Conservation (phyloP, 2,888 invertebrate species). For the Hydrotaea diabolus region DNA sequence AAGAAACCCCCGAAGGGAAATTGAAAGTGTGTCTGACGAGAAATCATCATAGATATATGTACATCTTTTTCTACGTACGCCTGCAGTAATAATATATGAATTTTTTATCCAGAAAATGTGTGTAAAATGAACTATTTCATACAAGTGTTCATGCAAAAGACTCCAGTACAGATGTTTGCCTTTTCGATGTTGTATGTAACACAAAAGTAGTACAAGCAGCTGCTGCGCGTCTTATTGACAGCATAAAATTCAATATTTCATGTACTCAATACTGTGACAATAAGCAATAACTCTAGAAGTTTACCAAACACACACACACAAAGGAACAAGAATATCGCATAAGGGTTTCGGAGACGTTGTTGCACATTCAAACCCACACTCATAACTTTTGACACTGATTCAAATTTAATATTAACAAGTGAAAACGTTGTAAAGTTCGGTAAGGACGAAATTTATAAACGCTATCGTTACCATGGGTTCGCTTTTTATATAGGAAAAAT, state of each 20-base stretch:
- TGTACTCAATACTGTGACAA: constrained; percentile 74
- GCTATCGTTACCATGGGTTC: no score
- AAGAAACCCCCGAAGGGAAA: neutral
- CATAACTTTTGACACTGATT: neutral
- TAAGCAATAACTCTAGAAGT: constrained; percentile 70
- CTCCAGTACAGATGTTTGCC: constrained; percentile 9
- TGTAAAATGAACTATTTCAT: constrained; percentile 10
- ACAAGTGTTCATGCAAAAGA: constrained; percentile 24
- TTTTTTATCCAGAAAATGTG: constrained; percentile 9
- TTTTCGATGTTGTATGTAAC: neutral
- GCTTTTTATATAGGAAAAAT: no score
- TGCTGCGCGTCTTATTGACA: constrained; percentile 75
- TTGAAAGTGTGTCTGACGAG: neutral
- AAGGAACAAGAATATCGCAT: neutral
- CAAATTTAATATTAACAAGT: constrained; percentile 2
- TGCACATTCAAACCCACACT: neutral
- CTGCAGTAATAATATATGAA: constrained; percentile 39
- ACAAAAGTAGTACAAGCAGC: neutral
- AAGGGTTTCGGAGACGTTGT: neutral
- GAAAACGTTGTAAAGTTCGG: neutral
- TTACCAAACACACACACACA: neutral
- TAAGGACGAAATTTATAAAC: neutral
- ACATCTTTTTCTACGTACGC: constrained; percentile 24
- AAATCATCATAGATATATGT: neutral
- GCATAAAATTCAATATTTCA: constrained; percentile 75